Conservation (phyloP, 2,113 vertebrate species). For the Polyodon spathula region DNA sequence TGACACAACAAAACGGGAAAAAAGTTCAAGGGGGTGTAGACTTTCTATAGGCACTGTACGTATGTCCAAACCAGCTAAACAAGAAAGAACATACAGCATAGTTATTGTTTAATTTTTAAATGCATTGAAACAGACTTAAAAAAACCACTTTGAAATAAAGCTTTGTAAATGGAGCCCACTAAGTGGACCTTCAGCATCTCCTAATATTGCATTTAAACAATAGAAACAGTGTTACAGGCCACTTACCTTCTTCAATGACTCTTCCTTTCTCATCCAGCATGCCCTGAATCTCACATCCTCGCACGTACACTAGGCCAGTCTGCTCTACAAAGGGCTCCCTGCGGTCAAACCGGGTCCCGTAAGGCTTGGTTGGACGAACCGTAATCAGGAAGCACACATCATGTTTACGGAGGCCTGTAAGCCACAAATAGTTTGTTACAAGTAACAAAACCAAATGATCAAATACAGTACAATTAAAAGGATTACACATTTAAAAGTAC, state of each 20-base stretch:
- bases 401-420: conserved; percentile 85
- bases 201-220: too few relatives aligned
- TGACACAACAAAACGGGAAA: too few relatives aligned
- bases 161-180: not conserved
- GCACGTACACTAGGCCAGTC: conserved; percentile 81
- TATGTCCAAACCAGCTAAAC: too few relatives aligned
- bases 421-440: conserved; percentile 9
- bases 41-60: too few relatives aligned
- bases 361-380: conserved; percentile 79
- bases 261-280: conserved; percentile 96
- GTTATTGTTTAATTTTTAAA: too few relatives aligned
- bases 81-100: too few relatives aligned
- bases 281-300: conserved; percentile 97
- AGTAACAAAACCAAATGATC: not conserved
- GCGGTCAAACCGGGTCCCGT: conserved; percentile 90
- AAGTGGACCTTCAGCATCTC: not conserved
- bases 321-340: conserved; percentile 84
- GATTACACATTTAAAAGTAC: too few relatives aligned
- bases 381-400: conserved; percentile 95
- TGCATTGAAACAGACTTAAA: too few relatives aligned
- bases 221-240: not conserved
- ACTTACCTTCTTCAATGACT: conserved; percentile 90
- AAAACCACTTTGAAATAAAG: too few relatives aligned
- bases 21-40: too few relatives aligned
- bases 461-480: too few relatives aligned